Conservation (phyloP, 2,113 vertebrate species). For the Herpetotheres cachinnans region DNA sequence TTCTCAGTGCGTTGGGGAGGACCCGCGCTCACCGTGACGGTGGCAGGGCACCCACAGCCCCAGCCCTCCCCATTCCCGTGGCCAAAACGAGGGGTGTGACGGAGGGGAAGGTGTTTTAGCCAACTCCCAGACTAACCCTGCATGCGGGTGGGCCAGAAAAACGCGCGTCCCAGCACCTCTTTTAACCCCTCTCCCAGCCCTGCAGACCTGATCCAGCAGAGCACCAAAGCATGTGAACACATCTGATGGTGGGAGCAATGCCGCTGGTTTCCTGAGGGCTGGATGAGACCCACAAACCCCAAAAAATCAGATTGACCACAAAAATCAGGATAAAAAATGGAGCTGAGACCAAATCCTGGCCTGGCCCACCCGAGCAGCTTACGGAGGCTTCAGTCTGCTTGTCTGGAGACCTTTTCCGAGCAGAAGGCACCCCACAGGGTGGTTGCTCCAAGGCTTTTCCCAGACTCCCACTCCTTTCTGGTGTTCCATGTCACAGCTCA, state of each 20-base stretch:
- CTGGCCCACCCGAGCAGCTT: neutral
- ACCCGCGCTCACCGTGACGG: accelerated
- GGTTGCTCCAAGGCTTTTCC: neutral
- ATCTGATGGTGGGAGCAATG: accelerated
- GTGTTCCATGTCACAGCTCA: neutral
- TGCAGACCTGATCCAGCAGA: neutral
- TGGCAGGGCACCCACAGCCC: neutral
- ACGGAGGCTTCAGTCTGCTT: neutral
- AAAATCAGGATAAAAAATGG: neutral
- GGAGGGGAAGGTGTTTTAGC: accelerated
- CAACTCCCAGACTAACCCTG: accelerated
- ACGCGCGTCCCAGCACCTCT: neutral
- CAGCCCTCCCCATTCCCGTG: accelerated
- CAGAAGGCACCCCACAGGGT: neutral
- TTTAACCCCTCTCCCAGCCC: neutral
- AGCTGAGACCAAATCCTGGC: neutral
- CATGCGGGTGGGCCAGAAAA: neutral
- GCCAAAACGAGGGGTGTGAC: accelerated
- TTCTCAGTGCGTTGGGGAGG: accelerated
- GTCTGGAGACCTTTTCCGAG: neutral
- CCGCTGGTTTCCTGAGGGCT: neutral
- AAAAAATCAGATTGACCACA: too few species aligned
- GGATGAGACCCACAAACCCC: neutral
- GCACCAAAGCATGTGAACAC: accelerated
- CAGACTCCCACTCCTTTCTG: neutral